Evolutionary conservation across 2,888 invertebrate species (phyloP).

Genomic region (Epinotia nisella): DNA sequence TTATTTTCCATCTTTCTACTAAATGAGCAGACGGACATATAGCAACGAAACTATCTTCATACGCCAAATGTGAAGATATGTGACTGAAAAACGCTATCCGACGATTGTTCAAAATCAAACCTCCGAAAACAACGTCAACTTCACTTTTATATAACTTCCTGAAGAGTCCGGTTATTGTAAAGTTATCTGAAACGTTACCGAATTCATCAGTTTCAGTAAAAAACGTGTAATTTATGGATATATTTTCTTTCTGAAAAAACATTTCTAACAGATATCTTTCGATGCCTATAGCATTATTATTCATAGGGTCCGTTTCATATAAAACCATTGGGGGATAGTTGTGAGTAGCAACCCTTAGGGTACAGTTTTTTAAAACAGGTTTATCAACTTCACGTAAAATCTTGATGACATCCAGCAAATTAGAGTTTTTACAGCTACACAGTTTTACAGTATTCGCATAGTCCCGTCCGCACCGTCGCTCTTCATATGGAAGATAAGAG

Average conservation of each 20-base stretch:
- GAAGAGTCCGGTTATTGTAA: conserved; percentile 39
- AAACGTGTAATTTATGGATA: conserved; percentile 38
- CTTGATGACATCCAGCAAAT: neutral
- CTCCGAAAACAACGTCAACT: conserved; percentile 43
- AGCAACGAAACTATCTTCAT: conserved; percentile 34
- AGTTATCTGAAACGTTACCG: conserved; percentile 40
- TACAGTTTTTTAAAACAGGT: conserved; percentile 37
- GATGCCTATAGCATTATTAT: conserved; percentile 30
- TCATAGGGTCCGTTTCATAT: neutral
- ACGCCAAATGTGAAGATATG: conserved; percentile 36
- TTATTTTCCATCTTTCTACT: conserved; percentile 44
- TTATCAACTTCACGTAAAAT: neutral
- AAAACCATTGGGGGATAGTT: conserved; percentile 40
- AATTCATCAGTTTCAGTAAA: conserved; percentile 20
- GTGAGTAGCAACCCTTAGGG: conserved; percentile 36
- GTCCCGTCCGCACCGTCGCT: conserved; percentile 37
- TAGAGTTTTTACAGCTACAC: conserved; percentile 28
- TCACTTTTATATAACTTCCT: conserved; percentile 35
- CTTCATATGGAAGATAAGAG: conserved; percentile 39
- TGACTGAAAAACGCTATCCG: conserved; percentile 33
- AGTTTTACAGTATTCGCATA: conserved; percentile 36
- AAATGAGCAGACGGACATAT: conserved; percentile 22
- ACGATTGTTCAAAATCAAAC: conserved; percentile 32
- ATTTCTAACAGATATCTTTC: conserved; percentile 40
- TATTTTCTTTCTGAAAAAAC: conserved; percentile 17